Evolutionary conservation across 2,888 invertebrate genomes (phyloP).

Genomic region (Sesamia inferens): DNA sequence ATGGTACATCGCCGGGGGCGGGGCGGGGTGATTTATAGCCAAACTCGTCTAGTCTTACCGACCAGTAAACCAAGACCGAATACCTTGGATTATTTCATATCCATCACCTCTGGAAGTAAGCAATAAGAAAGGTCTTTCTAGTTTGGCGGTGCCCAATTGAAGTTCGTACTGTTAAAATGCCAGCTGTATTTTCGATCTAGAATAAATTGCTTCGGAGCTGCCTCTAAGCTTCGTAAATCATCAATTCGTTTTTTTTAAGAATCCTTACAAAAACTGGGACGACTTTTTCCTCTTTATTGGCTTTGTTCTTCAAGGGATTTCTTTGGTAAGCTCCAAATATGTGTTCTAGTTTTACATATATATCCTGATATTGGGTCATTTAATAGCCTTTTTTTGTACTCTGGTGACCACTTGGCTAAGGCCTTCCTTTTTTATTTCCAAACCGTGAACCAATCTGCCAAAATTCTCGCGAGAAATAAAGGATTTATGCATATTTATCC

Average conservation of each 20-base stretch:
- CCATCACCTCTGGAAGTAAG: conserved; percentile 2
- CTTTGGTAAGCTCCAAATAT: background rate
- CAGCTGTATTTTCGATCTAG: conserved; percentile 57
- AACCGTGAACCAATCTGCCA: background rate
- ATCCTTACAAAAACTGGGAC: conserved; percentile 5
- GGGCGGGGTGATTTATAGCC: conserved; percentile 79
- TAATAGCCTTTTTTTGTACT: background rate
- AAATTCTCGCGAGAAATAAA: background rate
- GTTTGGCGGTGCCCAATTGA: conserved; percentile 28
- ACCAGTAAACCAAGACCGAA: conserved; percentile 65
- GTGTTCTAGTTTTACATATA: background rate
- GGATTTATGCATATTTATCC: no score
- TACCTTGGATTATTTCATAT: conserved; percentile 29
- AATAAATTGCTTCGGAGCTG: conserved; percentile 53
- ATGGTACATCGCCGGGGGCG: conserved; percentile 77
- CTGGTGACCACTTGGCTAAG: background rate
- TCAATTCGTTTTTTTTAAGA: conserved; percentile 20
- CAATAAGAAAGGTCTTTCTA: conserved; percentile 38
- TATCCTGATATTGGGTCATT: background rate
- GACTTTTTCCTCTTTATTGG: conserved; percentile 9
- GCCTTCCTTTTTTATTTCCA: no score
- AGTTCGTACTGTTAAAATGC: conserved; percentile 47
- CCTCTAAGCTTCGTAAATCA: conserved; percentile 21
- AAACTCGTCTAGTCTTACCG: conserved; percentile 67
- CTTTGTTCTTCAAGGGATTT: background rate